Conservation (phyloP, 1,140 invertebrate genomes). For the Lepidurus arcticus region DNA sequence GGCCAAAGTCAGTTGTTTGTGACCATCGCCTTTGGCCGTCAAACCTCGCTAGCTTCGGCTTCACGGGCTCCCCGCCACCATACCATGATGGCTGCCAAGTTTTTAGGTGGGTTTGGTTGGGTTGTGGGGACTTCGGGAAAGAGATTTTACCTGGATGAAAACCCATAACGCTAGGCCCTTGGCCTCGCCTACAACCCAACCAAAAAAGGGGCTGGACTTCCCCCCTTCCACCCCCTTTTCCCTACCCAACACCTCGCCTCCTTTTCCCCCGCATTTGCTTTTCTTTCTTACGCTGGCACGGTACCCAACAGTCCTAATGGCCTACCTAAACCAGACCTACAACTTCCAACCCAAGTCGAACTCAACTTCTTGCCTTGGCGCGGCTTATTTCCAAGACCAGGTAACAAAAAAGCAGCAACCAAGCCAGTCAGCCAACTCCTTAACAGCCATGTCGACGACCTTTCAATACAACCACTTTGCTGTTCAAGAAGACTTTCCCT, state of each 20-base stretch:
- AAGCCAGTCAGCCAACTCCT: not conserved
- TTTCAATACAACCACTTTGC: conserved; percentile 8
- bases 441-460: conserved; percentile 3
- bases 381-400: not conserved
- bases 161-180: not conserved
- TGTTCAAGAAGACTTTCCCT: not conserved
- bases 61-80: not conserved
- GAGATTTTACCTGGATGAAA: conserved; percentile 10
- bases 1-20: conserved; percentile 21
- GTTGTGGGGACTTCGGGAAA: not conserved
- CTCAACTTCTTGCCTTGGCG: not conserved
- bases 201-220: not conserved
- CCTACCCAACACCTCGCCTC: not conserved
- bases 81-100: not conserved
- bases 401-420: not conserved
- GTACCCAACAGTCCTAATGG: conserved; percentile 16
- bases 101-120: not conserved
- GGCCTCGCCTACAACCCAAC: not conserved
- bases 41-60: not conserved
- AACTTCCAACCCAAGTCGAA: too few relatives aligned
- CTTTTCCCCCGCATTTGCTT: not conserved
- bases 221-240: not conserved
- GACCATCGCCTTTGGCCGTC: conserved; percentile 17
- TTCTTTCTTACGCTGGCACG: not conserved
- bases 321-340: not conserved